A percentile compares a stretch with the other conserved stretches of the same genome.
phyloP scores from a whole-genome alignment of 2,797 vertebrate species.

The Eleutherodactylus coqui region DNA sequence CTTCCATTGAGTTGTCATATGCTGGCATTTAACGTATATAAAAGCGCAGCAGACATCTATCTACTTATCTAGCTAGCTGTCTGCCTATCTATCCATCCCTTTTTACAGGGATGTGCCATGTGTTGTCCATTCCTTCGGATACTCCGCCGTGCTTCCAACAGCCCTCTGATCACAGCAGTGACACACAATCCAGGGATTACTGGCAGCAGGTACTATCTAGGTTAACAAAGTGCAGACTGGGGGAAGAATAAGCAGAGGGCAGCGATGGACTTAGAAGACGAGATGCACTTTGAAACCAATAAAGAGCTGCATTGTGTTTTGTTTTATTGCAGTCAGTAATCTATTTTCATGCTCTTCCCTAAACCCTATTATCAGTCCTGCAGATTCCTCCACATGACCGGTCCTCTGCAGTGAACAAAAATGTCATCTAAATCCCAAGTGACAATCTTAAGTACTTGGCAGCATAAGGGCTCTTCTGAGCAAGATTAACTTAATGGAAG shows the following conservation, averaged over 20 bases:
- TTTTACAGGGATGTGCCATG: too few species aligned
- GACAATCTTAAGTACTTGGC: conserved; percentile 74
- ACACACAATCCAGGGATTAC: conserved; percentile 31
- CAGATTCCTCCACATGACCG: conserved; percentile 73
- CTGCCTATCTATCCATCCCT: background rate
- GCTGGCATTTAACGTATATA: too few species aligned
- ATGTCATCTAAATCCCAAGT: conserved; percentile 73
- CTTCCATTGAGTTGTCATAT: too few species aligned
- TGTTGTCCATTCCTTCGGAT: background rate
- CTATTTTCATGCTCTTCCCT: conserved; percentile 69
- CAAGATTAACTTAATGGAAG: conserved; percentile 76
- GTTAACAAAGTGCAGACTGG: conserved; percentile 18
- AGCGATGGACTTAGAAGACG: conserved; percentile 43
- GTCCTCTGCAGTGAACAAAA: conserved; percentile 71
- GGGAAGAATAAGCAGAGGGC: conserved; percentile 51
- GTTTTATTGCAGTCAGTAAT: conserved; percentile 61
- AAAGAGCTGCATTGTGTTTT: conserved; percentile 54
- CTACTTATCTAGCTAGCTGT: background rate
- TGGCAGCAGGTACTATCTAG: conserved; percentile 51
- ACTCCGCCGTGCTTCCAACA: background rate
- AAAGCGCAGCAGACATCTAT: too few species aligned
- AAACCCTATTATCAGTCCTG: conserved; percentile 70
- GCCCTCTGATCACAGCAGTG: background rate
- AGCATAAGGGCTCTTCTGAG: conserved; percentile 74
- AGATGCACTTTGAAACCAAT: background rate